Conservation (phyloP, 1,140 invertebrate genomes). For the Orchestia grillus region DNA sequence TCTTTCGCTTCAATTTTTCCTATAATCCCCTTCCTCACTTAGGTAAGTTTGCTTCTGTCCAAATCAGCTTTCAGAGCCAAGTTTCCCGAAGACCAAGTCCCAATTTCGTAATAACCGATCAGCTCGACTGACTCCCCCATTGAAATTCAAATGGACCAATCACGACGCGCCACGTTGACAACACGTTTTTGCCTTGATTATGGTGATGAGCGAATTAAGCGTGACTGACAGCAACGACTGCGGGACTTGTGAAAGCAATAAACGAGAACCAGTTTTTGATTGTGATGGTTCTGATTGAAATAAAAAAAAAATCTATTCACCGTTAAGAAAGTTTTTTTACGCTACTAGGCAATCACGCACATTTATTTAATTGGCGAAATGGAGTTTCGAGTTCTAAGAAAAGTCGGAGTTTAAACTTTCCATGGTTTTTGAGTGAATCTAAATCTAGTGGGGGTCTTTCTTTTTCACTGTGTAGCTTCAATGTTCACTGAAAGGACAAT, state of each 20-base stretch:
- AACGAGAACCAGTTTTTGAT: background rate
- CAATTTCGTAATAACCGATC: constrained; percentile 38
- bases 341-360: background rate
- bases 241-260: background rate
- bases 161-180: background rate
- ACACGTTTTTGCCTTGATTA: background rate
- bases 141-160: constrained; percentile 47
- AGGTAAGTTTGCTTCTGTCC: constrained; percentile 31
- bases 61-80: constrained; percentile 54
- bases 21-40: constrained; percentile 28
- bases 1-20: constrained; percentile 55
- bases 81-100: background rate
- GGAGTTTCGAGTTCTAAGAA: background rate
- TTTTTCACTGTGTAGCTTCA: background rate
- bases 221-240: background rate
- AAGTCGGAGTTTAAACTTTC: background rate
- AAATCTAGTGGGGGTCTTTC: background rate
- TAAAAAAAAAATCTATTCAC: no score
- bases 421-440: background rate
- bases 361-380: background rate
- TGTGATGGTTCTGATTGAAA: background rate
- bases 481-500: background rate
- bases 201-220: background rate
- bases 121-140: background rate
- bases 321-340: background rate